Evolutionary conservation across 53 echinoderm and acorn worm species (phyloP).

Genomic region (Temnopleurus reevesii): DNA sequence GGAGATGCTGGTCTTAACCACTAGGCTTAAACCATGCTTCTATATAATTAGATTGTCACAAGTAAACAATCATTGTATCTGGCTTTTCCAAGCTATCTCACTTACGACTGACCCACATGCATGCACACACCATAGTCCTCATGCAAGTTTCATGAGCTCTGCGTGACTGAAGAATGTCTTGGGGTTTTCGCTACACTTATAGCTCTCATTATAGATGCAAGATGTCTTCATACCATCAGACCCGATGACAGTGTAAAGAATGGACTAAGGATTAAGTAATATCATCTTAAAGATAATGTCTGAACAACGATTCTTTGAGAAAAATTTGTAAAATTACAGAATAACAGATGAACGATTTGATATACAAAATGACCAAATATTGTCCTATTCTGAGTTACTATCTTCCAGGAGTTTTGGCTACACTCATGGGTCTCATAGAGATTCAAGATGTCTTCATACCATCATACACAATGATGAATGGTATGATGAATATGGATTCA

Average conservation of each 20-base stretch:
- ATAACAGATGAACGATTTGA: no score
- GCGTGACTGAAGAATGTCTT: background rate
- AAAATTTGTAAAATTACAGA: no score
- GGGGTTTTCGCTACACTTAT: background rate
- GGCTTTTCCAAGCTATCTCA: background rate
- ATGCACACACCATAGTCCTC: background rate
- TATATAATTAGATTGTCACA: no score
- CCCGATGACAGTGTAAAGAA: background rate
- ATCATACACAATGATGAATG: background rate
- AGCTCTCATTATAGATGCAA: background rate
- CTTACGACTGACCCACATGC: background rate
- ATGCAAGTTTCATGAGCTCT: slow-evolving; percentile 3
- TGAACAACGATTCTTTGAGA: no score
- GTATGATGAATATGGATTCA: background rate
- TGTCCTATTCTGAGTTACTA: no score
- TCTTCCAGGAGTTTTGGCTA: background rate
- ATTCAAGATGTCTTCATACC: background rate
- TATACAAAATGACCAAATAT: no score
- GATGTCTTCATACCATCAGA: background rate
- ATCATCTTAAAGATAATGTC: background rate
- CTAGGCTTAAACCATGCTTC: no score
- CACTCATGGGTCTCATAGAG: background rate
- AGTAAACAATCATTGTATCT: background rate
- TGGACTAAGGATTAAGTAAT: background rate
- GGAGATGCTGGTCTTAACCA: no score